Evolutionary conservation across 2,113 vertebrate genomes (phyloP), one percentile per base, ranked within the genome.

Genomic region (Helogale parvula): DNA sequence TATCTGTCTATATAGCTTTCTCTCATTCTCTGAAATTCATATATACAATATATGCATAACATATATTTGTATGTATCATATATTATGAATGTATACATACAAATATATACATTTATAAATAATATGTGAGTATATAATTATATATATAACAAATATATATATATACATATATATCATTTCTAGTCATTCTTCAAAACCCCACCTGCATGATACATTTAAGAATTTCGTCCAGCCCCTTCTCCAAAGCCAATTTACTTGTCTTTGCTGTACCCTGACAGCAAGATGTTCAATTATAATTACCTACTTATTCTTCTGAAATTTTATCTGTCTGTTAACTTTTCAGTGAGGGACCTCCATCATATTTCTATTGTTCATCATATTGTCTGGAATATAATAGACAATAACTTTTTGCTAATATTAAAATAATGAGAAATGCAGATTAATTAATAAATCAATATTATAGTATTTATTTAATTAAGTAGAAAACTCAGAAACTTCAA

Each of bases 401-500:
- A n/a, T 52, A 81, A 57, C 9, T 77, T 86, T 92, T 90, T 92
- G 35, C 25, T 90, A 7, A 83, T 69, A 83, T 35, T 5, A 80
- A 65, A 88, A 84, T 52, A 31, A 68, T 72, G 50, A 89, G 23
- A 57, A 83, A 84, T 7, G 65, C 33, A 88, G 72, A 74, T 79
- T 45, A 85, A 68, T 54, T 65, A 68, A 69, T 41, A 38, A 89
- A 27, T 83, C 4, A 94, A 66, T 81, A 74, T 76, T 80, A 69
- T 47, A 57, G 7, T 79, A 57, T 8, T 71, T 77, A 47, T 13
- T 23, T 6, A 93, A 77, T 68, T 94, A 88, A 47, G 38, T 47
- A 89, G 21, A 92, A 94, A 65, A 25, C 71, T 77, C 8, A 90
- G 31, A n/a, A 74, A 96, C 71, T 27, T 74, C 31, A 89, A 86